These are phyloP conservation scores for Lamellibrachia luymesi DNA, from an alignment of 1,140 invertebrate species.

Conservation along the genomic window DNA sequence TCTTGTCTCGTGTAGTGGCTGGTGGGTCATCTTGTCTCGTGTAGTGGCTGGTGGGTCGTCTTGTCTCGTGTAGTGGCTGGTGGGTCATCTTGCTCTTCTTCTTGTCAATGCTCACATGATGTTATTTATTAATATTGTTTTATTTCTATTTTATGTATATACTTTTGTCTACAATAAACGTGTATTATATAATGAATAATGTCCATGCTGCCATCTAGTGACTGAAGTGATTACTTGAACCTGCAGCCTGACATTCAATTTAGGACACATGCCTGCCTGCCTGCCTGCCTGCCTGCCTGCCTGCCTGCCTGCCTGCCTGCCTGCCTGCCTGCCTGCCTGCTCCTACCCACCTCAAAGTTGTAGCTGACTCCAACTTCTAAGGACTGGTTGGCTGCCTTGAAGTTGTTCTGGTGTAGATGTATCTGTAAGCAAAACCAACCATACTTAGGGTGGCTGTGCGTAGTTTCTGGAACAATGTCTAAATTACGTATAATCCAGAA, in stretches of 20 bases:
- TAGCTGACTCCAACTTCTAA: slow-evolving; percentile 85
- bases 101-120: too few species aligned
- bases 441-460: not conserved
- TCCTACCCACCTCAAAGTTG: slow-evolving; percentile 73
- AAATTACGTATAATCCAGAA: not conserved
- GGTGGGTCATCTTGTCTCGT: too few species aligned
- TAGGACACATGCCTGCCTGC: too few species aligned
- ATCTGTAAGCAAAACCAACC: slow-evolving; percentile 57
- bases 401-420: slow-evolving; percentile 70
- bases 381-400: slow-evolving; percentile 76
- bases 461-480: not conserved
- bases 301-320: slow-evolving; percentile 56
- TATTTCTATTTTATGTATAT: too few species aligned
- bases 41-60: too few species aligned
- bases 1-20: too few species aligned
- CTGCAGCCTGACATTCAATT: too few species aligned
- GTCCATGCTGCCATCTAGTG: not conserved
- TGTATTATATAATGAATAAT: not conserved
- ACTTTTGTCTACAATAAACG: not conserved
- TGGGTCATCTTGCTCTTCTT: too few species aligned
- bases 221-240: not conserved
- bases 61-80: too few species aligned
- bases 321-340: not conserved
- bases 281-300: not conserved
- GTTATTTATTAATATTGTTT: too few species aligned